Conservation (phyloP, 2,113 vertebrate species). For the Uria lomvia region DNA sequence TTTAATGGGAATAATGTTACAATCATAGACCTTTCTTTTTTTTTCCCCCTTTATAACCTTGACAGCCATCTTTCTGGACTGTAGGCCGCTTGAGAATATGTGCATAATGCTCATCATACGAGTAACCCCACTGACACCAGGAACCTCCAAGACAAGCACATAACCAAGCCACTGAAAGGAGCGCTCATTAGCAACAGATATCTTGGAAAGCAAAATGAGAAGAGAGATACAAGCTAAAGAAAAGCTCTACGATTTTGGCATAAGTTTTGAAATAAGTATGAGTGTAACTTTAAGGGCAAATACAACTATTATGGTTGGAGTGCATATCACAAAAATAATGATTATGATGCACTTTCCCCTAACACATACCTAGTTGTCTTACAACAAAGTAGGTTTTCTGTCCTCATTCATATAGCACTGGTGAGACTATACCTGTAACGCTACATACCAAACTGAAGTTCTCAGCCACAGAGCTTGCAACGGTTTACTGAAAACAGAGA, state of each 20-base stretch:
- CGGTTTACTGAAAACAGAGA: not conserved
- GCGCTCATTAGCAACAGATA: not conserved
- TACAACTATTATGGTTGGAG: not conserved
- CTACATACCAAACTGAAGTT: not conserved
- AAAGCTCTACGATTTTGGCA: not conserved
- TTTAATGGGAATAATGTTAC: not conserved
- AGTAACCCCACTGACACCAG: not conserved
- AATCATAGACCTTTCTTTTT: not conserved
- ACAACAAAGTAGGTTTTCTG: not conserved
- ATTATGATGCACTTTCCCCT: not conserved
- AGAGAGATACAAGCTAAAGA: not conserved
- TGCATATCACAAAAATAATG: not conserved
- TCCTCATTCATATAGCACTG: not conserved
- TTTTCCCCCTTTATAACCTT: not conserved
- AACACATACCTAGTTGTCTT: not conserved
- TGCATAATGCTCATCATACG: not conserved
- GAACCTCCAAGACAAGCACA: not conserved
- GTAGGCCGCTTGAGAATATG: not conserved
- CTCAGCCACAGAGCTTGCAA: not conserved
- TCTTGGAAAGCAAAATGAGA: not conserved
- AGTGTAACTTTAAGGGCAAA: not conserved
- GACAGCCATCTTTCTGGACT: not conserved
- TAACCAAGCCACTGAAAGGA: not conserved
- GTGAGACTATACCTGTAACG: not conserved
- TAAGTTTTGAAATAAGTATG: not conserved